Conservation (phyloP, 2,888 invertebrate species). For the Chrysolina americana region DNA sequence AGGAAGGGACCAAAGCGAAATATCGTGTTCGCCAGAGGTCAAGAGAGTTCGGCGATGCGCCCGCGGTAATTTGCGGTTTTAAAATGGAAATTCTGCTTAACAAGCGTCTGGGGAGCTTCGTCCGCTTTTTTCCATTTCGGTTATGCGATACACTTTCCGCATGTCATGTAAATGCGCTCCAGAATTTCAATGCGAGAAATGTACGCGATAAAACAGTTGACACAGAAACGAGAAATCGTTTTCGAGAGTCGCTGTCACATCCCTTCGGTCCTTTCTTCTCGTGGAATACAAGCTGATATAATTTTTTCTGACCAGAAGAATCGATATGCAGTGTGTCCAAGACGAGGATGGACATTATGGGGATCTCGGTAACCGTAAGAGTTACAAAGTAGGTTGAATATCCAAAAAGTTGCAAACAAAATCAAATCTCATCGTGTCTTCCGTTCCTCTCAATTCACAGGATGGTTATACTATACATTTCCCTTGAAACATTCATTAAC, state of each 20-base stretch:
- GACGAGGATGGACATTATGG: too few species aligned
- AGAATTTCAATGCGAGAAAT: conserved; percentile 13
- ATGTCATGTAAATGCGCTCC: conserved; percentile 14
- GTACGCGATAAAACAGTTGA: conserved; percentile 9
- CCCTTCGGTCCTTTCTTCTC: background rate
- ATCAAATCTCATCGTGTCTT: too few species aligned
- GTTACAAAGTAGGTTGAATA: too few species aligned
- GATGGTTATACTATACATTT: too few species aligned
- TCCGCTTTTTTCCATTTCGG: conserved; percentile 20
- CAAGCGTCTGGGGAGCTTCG: conserved; percentile 23
- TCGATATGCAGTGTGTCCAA: too few species aligned
- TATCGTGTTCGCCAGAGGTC: conserved; percentile 31
- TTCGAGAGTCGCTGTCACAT: background rate
- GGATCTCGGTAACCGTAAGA: too few species aligned
- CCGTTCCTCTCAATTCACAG: too few species aligned
- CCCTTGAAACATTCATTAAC: too few species aligned
- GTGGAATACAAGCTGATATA: background rate
- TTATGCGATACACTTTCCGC: conserved; percentile 14
- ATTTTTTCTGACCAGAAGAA: too few species aligned
- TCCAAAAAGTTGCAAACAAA: too few species aligned
- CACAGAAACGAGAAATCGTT: background rate
- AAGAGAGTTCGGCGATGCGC: conserved; percentile 15
- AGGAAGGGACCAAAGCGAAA: conserved; percentile 32
- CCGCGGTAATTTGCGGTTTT: conserved; percentile 16
- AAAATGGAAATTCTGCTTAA: conserved; percentile 20